A percentile compares a stretch with the other conserved stretches of the same genome.
These are phyloP conservation scores for Glaucomys volans DNA, from an alignment of 2,113 vertebrate genomes.

Conservation along the genomic window DNA sequence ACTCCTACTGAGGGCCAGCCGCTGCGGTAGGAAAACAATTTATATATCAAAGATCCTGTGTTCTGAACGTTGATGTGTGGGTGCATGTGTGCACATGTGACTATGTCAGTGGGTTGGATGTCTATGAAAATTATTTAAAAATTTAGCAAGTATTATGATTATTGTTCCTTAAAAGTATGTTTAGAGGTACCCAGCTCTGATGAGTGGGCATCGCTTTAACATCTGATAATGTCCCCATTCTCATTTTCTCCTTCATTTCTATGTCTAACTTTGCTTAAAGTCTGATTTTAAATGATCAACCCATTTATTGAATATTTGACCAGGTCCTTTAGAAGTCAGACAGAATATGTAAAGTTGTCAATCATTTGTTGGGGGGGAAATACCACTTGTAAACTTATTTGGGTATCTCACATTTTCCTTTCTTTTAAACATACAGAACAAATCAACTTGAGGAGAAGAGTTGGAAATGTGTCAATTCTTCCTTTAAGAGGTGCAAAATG, in stretches of 20 bases:
- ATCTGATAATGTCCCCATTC: not conserved
- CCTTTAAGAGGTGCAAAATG: not conserved
- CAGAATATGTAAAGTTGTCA: not conserved
- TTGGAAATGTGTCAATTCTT: not conserved
- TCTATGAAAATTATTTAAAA: not conserved
- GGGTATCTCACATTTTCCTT: not conserved
- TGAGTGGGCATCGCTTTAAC: not conserved
- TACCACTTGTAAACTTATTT: not conserved
- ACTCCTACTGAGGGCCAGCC: not conserved
- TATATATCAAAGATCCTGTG: not conserved
- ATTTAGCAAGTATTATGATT: not conserved
- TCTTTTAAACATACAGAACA: not conserved
- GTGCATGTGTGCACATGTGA: not conserved
- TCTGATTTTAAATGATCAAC: slow-evolving; percentile 22
- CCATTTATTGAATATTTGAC: not conserved
- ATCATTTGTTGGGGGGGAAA: not conserved
- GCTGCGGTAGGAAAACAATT: not conserved
- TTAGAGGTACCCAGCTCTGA: not conserved
- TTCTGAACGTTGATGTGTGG: not conserved
- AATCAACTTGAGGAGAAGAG: not conserved
- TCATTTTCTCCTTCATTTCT: not conserved
- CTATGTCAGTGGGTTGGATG: rapidly evolving
- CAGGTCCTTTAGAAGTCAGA: not conserved
- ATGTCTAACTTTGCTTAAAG: not conserved
- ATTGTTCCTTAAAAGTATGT: not conserved